Percentiles rank a stretch among this genome's conserved stretches.
Evolutionary conservation across 2,113 vertebrate genomes (phyloP).

Genomic region (Junco hyemalis): DNA sequence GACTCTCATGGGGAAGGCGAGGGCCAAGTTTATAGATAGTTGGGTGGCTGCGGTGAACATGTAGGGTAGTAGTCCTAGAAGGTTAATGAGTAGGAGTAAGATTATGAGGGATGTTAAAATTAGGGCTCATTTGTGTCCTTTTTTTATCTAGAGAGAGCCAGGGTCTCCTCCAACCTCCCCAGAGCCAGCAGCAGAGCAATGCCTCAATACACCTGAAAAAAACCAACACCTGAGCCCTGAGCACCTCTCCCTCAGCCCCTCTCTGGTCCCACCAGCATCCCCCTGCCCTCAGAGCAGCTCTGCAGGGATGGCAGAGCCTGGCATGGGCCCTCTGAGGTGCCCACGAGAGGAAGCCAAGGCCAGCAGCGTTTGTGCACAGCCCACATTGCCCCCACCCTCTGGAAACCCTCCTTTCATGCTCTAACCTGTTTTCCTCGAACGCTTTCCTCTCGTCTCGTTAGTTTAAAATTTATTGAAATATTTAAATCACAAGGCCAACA

Average conservation of each 20-base stretch:
- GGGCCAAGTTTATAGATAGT: too few relatives aligned
- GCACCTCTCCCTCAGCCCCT: not conserved
- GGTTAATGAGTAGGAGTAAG: too few relatives aligned
- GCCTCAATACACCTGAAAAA: not conserved
- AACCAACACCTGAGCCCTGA: not conserved
- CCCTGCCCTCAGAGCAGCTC: not conserved
- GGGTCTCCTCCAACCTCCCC: not conserved
- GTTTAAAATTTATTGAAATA: constrained; percentile 65
- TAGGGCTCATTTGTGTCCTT: too few relatives aligned
- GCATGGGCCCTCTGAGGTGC: not conserved
- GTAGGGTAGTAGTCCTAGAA: too few relatives aligned
- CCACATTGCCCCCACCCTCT: not conserved
- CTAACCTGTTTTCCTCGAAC: not conserved
- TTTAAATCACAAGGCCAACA: constrained; percentile 59
- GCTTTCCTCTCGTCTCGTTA: constrained; percentile 49
- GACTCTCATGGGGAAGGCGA: not conserved
- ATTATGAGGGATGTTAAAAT: too few relatives aligned
- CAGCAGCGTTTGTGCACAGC: not conserved
- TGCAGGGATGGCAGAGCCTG: not conserved
- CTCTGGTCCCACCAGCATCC: not conserved
- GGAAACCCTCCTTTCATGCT: not conserved
- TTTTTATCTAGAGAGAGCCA: not conserved
- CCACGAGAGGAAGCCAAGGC: not conserved
- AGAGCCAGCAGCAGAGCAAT: not conserved
- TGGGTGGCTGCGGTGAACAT: too few relatives aligned